Conservation (phyloP, 2,113 vertebrate species). For the Cyprinus carpio region DNA sequence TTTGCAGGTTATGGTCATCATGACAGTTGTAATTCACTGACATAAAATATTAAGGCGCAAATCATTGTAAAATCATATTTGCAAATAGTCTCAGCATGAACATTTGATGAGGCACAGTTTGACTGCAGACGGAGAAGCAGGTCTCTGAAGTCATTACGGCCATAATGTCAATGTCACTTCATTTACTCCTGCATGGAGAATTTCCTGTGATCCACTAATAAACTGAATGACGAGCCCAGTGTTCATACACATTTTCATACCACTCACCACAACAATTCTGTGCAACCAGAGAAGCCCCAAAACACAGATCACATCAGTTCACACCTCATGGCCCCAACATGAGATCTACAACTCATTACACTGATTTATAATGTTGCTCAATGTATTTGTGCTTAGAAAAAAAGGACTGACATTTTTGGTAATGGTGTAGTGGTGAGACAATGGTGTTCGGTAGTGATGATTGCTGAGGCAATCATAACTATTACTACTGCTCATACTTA, state of each 20-base stretch:
- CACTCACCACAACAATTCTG: neutral
- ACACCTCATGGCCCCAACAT: neutral
- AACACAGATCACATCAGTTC: slow-evolving; percentile 12
- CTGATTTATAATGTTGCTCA: no score
- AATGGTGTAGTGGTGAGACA: no score
- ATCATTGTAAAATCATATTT: neutral
- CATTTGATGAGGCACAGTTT: neutral
- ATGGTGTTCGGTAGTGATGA: no score
- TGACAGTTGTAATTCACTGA: neutral
- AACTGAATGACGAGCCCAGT: slow-evolving; percentile 35
- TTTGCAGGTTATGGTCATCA: neutral
- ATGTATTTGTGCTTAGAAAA: no score
- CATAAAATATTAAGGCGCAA: neutral
- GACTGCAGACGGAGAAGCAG: neutral
- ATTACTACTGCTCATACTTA: no score
- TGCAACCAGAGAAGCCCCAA: neutral
- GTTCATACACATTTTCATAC: neutral
- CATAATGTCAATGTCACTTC: slow-evolving; percentile 19
- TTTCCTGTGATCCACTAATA: slow-evolving; percentile 14
- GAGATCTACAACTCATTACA: no score
- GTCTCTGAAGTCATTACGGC: neutral
- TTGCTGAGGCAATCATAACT: no score
- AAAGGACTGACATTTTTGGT: no score
- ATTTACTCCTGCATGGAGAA: slow-evolving; percentile 5
- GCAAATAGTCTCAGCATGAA: neutral